A percentile compares a stretch with the other conserved stretches of the same genome.
Evolutionary conservation across 2,113 vertebrate species (phyloP).

Genomic region (Halcyon malimbica): DNA sequence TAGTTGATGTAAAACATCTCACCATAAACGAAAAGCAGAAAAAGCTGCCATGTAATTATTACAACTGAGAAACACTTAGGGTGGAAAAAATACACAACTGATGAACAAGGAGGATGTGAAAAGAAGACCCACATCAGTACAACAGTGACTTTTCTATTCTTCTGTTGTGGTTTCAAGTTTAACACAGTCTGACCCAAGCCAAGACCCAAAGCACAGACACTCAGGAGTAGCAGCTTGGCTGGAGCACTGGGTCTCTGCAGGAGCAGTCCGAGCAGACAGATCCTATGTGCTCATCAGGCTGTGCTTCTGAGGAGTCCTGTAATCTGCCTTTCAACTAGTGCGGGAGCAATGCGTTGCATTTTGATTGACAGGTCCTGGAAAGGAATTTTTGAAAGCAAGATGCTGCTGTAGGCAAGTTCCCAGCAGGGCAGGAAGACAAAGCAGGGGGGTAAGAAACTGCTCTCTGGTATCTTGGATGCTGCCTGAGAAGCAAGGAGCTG

Average conservation of each 20-base stretch:
- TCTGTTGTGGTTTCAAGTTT: not conserved
- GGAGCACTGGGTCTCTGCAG: not conserved
- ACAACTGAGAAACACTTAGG: not conserved
- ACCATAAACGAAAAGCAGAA: not conserved
- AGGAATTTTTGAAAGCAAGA: not conserved
- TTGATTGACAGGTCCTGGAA: not conserved
- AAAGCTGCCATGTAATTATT: not conserved
- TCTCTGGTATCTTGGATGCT: not conserved
- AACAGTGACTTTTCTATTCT: not conserved
- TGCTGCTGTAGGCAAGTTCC: not conserved
- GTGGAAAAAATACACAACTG: not conserved
- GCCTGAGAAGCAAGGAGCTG: not conserved
- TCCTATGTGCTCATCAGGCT: not conserved
- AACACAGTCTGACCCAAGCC: not conserved
- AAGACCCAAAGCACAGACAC: not conserved
- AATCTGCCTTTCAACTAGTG: accelerated
- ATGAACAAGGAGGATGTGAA: not conserved
- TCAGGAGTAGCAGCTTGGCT: accelerated
- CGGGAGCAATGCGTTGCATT: accelerated
- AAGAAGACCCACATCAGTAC: not conserved
- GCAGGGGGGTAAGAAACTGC: not conserved
- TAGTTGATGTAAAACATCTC: not conserved
- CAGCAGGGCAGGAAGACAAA: not conserved
- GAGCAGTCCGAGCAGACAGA: not conserved
- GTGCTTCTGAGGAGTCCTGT: not conserved